phyloP scores from a whole-genome alignment of 2,888 invertebrate genomes.

The Himalopsyche japonica region DNA sequence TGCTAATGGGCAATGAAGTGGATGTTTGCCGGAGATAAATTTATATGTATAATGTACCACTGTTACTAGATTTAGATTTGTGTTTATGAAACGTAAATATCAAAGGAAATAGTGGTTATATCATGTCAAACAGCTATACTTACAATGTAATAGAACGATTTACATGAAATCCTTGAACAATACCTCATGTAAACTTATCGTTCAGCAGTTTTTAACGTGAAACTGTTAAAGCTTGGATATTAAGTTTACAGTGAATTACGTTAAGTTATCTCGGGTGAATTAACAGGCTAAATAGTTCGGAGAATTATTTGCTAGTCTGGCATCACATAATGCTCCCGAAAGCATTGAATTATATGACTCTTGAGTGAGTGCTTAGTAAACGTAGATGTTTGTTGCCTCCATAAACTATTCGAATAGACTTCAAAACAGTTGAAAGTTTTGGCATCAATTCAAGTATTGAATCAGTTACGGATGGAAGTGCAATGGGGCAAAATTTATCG shows the following conservation, averaged over 20 bases:
- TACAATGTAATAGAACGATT: neutral
- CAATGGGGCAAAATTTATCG: too few species aligned
- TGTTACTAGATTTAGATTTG: too few species aligned
- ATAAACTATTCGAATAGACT: neutral
- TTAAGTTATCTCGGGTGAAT: neutral
- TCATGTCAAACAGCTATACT: too few species aligned
- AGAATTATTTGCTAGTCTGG: neutral
- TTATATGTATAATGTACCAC: too few species aligned
- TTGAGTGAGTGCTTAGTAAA: neutral
- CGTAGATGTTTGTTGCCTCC: neutral
- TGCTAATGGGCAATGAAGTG: too few species aligned
- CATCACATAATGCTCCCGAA: neutral
- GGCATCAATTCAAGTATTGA: neutral
- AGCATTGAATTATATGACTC: neutral
- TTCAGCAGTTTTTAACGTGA: neutral
- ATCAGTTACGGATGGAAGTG: neutral
- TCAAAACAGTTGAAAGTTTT: neutral
- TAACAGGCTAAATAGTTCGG: neutral
- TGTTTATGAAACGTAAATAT: too few species aligned
- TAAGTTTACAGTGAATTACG: neutral
- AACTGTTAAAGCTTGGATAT: neutral
- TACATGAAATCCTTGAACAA: neutral
- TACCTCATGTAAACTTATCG: neutral
- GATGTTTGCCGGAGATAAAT: too few species aligned
- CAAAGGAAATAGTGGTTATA: too few species aligned